These are phyloP conservation scores for Cabera pusaria DNA, from an alignment of 2,888 invertebrate genomes.

Conservation along the genomic window DNA sequence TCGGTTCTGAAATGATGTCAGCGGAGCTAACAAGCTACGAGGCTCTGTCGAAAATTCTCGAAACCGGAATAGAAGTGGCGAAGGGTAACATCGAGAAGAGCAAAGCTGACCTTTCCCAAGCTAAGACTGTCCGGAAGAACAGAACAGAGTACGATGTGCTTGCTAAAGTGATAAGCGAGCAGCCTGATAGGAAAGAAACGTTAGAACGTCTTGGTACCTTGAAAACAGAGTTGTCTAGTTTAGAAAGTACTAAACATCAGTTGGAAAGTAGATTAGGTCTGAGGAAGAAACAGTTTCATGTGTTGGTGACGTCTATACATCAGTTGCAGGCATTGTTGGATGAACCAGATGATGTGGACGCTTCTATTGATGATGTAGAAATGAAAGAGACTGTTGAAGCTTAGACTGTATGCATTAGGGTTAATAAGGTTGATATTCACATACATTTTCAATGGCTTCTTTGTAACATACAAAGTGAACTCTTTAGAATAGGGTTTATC, in stretches of 20 bases:
- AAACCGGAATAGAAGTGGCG: constrained; percentile 90
- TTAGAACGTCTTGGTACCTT: constrained; percentile 86
- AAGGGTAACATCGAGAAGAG: constrained; percentile 91
- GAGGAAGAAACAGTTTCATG: constrained; percentile 94
- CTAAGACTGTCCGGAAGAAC: constrained; percentile 94
- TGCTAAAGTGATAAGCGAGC: constrained; percentile 94
- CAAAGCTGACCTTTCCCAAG: constrained; percentile 90
- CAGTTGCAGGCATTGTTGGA: constrained; percentile 92
- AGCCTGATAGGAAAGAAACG: constrained; percentile 94
- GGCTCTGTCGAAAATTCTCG: constrained; percentile 89
- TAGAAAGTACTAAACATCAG: constrained; percentile 88
- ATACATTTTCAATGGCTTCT: no score
- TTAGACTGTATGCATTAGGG: constrained; percentile 24
- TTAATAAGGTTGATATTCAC: no score
- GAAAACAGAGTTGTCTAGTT: constrained; percentile 87
- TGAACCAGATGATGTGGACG: constrained; percentile 84
- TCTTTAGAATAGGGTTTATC: no score
- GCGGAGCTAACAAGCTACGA: constrained; percentile 93
- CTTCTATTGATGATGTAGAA: constrained; percentile 63
- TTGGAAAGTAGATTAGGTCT: constrained; percentile 91
- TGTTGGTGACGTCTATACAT: constrained; percentile 93
- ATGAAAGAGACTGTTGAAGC: constrained; percentile 61
- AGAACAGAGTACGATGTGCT: constrained; percentile 96
- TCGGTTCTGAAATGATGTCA: constrained; percentile 92
- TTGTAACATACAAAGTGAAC: no score